Base-by-base conservation (phyloP, 2,888 invertebrate species). In the Scotopteryx bipunctaria region DNA sequence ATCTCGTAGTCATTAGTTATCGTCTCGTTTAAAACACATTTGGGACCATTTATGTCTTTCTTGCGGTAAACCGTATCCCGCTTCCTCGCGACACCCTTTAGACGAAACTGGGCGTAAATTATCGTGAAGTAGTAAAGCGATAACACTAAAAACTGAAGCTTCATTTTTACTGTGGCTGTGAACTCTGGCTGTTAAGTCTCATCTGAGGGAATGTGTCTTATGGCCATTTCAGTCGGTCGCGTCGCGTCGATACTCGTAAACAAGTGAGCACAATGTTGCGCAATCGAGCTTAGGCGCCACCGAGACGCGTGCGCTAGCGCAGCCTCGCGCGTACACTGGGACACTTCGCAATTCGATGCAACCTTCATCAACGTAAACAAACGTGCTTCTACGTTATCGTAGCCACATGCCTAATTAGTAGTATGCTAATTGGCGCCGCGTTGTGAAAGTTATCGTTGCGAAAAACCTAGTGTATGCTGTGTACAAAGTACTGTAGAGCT, bases 1-100 rank as follows among this genome's bases (percentile, higher is more conserved):
- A 89, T 87, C 84, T 89, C 89, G 75, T 88, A 89, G 84, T 90
- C 89, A 83, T 90, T 89, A 83, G 87, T 88, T 84, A 89, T 85
- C 78, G 89, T 90, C 83, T 87, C 89, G 77, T 90, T 89, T 76
- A 84, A 85, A 84, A 84, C 78, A 83, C 89, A 89, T 86, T 88
- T 87, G 79, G 82, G 68, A 64, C 69, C 78, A 70, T 85, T 87
- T 78, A 79, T 80, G 81, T 83, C 83, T 85, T 84, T 87, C 81
- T 83, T 87, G 76, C 74, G 81, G 73, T 76, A 74, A 71, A 75
- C 73, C 67, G 79, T 79, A 72, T 83, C 82, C 70, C 84, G 86
- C 75, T 83, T 86, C 71, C 77, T 82, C 70, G 76, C 81, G 65
- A 73, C 73, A 73, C 78, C 81, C 76, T 74, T 82, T 74, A 80